Percentiles rank a stretch among this genome's conserved stretches.
Conservation (phyloP, 2,113 vertebrate species). For the Limnothrissa miodon region DNA sequence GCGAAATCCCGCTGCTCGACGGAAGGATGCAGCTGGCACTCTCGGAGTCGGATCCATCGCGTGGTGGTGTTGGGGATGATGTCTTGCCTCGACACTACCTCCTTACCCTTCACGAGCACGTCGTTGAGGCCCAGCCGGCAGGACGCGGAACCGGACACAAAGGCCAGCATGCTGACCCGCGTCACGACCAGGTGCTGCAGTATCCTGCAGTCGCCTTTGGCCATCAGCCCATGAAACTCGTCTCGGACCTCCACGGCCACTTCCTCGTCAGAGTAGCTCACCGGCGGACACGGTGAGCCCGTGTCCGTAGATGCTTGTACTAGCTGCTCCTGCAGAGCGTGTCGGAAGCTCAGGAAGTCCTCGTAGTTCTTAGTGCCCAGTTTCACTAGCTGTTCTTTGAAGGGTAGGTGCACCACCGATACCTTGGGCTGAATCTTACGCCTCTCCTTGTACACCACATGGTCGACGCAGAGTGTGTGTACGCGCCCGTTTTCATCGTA, state of each 20-base stretch:
- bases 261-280: slow-evolving; percentile 82
- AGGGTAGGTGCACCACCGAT: slow-evolving; percentile 73
- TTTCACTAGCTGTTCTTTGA: slow-evolving; percentile 82
- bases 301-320: slow-evolving; percentile 69
- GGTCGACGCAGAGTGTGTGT: slow-evolving; percentile 82
- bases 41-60: slow-evolving; percentile 82
- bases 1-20: slow-evolving; percentile 75
- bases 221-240: slow-evolving; percentile 77
- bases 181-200: slow-evolving; percentile 78
- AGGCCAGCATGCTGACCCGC: slow-evolving; percentile 77
- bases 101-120: slow-evolving; percentile 82
- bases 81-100: slow-evolving; percentile 83
- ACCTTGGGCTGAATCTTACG: slow-evolving; percentile 85
- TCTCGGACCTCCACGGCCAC: slow-evolving; percentile 82
- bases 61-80: slow-evolving; percentile 86
- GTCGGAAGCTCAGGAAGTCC: slow-evolving; percentile 82
- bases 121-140: slow-evolving; percentile 85
- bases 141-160: slow-evolving; percentile 79
- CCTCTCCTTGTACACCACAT: slow-evolving; percentile 82
- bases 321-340: slow-evolving; percentile 73
- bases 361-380: slow-evolving; percentile 81
- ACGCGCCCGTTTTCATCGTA: slow-evolving; percentile 83
- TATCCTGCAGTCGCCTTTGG: slow-evolving; percentile 73
- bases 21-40: slow-evolving; percentile 78
- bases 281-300: slow-evolving; percentile 70